These are phyloP conservation scores for Patella pellucida DNA, from an alignment of 2,888 invertebrate genomes.

Conservation along the genomic window DNA sequence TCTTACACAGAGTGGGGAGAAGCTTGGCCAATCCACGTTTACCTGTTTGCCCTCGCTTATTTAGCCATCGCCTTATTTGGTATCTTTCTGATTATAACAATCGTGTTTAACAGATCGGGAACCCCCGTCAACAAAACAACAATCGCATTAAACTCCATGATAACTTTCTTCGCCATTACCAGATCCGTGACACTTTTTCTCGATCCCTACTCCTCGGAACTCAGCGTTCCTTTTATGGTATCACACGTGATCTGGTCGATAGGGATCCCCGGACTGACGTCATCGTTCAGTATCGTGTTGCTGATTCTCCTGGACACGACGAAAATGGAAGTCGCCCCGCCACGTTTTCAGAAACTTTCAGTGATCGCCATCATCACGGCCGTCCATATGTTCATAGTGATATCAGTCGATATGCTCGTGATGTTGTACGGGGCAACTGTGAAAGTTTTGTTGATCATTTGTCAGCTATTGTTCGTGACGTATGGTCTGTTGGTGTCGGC, in stretches of 20 bases:
- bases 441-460: constrained; percentile 46
- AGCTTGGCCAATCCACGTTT: constrained; percentile 57
- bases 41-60: constrained; percentile 41
- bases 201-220: constrained; percentile 47
- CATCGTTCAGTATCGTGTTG: constrained; percentile 51
- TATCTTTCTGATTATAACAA: constrained; percentile 30
- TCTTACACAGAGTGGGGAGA: constrained; percentile 45
- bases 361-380: constrained; percentile 44
- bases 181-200: constrained; percentile 42
- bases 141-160: constrained; percentile 44
- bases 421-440: constrained; percentile 33
- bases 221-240: constrained; percentile 25
- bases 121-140: constrained; percentile 39
- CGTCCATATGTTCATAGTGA: constrained; percentile 45
- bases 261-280: constrained; percentile 51
- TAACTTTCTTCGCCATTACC: constrained; percentile 40
- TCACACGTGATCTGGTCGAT: constrained; percentile 48
- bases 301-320: constrained; percentile 58
- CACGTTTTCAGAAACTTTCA: constrained; percentile 47
- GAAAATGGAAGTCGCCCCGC: constrained; percentile 54
- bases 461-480: constrained; percentile 49
- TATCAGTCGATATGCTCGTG: constrained; percentile 41
- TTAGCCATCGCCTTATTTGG: constrained; percentile 27
- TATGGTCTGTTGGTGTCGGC: constrained; percentile 46
- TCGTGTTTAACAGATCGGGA: constrained; percentile 30